Base-by-base conservation (phyloP, 35 echinoderm and acorn worm species). In the Anneissia japonica region DNA sequence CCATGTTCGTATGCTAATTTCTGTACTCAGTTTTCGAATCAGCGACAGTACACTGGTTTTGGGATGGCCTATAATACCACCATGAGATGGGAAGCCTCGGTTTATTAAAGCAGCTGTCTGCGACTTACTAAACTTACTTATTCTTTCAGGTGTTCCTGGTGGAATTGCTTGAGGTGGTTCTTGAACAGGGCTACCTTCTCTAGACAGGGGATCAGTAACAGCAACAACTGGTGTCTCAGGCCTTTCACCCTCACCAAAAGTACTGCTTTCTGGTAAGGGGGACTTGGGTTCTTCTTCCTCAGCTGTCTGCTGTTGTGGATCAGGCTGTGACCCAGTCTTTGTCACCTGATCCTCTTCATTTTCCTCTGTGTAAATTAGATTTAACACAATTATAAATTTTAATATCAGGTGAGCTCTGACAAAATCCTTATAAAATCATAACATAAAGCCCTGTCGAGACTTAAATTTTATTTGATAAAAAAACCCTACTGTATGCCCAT, bases 221-320 rank as follows among this genome's bases (percentile, higher is more conserved):
- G 90, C 88, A 9, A 94, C 96, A 34, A 88, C 86, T 35, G 92
- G 91, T 17, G 96, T 99, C 84, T 99, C 96, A 23, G 89, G 89
- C 78, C 96, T 89, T 34, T 99, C 96, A 43, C 96, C 96, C n/a
- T 99, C 96, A n/a, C 86, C 85, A 74, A 99, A 99, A 39, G 96
- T 99, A 77, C 94, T 92, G 87, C 92, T 99, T 51, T 99, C 89
- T 32, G 96, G 96, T 21, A 99, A 74, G 32, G 95, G 91, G 72
- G 88, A 91, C 41, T 76, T 36, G 0, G 83, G 78, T 72, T 84
- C 83, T 38, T 86, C 84, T 28, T 97, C 30, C 78, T 30, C 45
- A 74, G 35, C 82, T 88, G 28, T 36, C 72, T 77, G 40, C 89
- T 31, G 16, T 72, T 32, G 39, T 84, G 34, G 34, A 23, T 77